Evolutionary conservation across 2,888 invertebrate species (phyloP).

Genomic region (Lagria hirta): DNA sequence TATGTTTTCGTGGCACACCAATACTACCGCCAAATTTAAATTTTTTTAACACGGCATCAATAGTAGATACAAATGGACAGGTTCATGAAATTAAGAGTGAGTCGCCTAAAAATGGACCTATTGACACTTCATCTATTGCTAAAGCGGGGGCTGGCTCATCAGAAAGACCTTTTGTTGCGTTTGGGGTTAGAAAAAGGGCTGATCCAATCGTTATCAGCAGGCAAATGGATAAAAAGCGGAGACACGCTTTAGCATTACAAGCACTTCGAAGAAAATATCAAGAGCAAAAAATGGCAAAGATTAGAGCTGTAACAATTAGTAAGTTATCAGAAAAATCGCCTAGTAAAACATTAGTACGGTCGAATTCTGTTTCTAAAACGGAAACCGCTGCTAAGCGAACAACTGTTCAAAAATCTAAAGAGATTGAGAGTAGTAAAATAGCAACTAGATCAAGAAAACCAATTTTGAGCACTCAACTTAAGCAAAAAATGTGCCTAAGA

Average conservation of each 20-base stretch:
- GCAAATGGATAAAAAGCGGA: slow-evolving; percentile 52
- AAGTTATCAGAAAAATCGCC: slow-evolving; percentile 52
- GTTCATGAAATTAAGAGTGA: slow-evolving; percentile 48
- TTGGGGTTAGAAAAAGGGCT: slow-evolving; percentile 61
- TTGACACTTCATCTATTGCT: slow-evolving; percentile 43
- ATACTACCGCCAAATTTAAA: slow-evolving; percentile 72
- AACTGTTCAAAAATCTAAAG: slow-evolving; percentile 44
- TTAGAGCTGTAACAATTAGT: slow-evolving; percentile 54
- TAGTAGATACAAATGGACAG: slow-evolving; percentile 49
- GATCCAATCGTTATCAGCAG: slow-evolving; percentile 55
- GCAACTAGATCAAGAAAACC: slow-evolving; percentile 48
- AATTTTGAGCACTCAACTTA: slow-evolving; percentile 28
- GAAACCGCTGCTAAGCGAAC: slow-evolving; percentile 50
- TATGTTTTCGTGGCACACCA: slow-evolving; percentile 78
- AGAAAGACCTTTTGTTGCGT: slow-evolving; percentile 56
- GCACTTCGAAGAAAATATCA: slow-evolving; percentile 63
- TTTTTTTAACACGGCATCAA: slow-evolving; percentile 62
- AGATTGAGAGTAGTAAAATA: slow-evolving; percentile 50
- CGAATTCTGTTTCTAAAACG: slow-evolving; percentile 55
- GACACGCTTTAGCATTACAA: slow-evolving; percentile 57
- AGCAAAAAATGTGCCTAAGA: slow-evolving; percentile 53
- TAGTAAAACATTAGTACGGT: slow-evolving; percentile 54
- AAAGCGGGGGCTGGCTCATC: slow-evolving; percentile 42
- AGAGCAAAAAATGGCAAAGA: slow-evolving; percentile 62
- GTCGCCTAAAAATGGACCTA: slow-evolving; percentile 47